Evolutionary conservation across 2,888 invertebrate genomes (phyloP), one percentile per base, ranked within the genome.

Genomic region (Miltochrista miniata): DNA sequence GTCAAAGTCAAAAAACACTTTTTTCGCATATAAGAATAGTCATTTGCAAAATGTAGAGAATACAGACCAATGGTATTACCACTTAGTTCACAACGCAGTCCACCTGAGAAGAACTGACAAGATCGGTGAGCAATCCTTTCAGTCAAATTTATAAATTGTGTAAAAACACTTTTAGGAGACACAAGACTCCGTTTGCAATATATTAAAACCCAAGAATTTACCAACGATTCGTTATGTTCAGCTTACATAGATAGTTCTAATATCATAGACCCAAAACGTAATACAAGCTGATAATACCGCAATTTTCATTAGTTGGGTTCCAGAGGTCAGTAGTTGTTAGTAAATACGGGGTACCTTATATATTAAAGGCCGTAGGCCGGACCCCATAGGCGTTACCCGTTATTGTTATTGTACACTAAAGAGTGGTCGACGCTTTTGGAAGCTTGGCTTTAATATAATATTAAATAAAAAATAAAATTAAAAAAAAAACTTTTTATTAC

Each of bases 251-350:
- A 30, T 13, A 12, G 12, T 14, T 4, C 33, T 15, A 37, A 33
- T 15, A 14, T 35, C 1, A 9, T 11, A 3, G 12, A 30, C 5
- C 40, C 29, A 8, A 41, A 35, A 18, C 24, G 12, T 13, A 18
- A 48, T 37, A 14, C 13, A 42, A 42, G 31, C 9, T 36, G 31
- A 37, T 33, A 33, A 15, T 37, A 38, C 38, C 30, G 35, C 40
- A 29, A 30, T 47, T n/a, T 43, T 48, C 48, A 48, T 48, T 48
- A 48, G 24, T 37, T 38, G 31, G 33, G 31, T 33, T 30, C 2
- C 33, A 38, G 43, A 48, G 48, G 43, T 48, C 48, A 48, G 43
- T 24, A 48, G 18, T 38, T 43, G 24, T 43, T 33, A 43, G 42
- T 43, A 48, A 48, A 42, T 48, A 48, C 47, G 18, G 38, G 33